Evolutionary conservation across 2,113 vertebrate genomes (phyloP).

Genomic region (Dermatemys mawii): DNA sequence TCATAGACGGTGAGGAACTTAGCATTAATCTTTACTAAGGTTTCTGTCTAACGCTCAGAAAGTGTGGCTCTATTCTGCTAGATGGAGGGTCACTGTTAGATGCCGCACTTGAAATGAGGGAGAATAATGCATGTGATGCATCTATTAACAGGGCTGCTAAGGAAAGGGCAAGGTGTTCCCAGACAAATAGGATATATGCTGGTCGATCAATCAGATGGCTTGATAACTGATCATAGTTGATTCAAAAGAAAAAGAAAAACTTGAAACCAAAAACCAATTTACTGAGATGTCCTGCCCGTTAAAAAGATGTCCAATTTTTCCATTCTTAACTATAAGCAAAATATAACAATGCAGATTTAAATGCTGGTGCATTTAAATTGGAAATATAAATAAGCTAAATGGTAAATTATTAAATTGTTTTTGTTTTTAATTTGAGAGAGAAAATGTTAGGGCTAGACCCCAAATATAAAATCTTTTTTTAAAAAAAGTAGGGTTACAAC

Average conservation of each 20-base stretch:
- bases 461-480: background rate
- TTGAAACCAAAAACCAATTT: background rate
- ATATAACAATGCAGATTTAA: background rate
- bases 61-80: background rate
- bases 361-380: background rate
- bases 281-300: background rate
- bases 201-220: background rate
- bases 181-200: background rate
- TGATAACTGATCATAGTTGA: background rate
- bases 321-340: background rate
- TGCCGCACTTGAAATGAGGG: background rate
- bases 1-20: background rate
- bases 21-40: background rate
- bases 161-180: background rate
- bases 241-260: background rate
- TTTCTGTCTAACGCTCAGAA: background rate
- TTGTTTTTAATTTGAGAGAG: background rate
- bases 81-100: background rate
- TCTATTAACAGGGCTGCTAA: background rate
- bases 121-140: background rate
- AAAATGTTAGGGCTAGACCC: background rate
- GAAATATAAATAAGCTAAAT: background rate
- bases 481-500: background rate
- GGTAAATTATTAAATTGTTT: background rate
- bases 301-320: background rate